These are phyloP conservation scores for Ichneumon xanthorius DNA, from an alignment of 2,888 invertebrate species.

Conservation along the genomic window DNA sequence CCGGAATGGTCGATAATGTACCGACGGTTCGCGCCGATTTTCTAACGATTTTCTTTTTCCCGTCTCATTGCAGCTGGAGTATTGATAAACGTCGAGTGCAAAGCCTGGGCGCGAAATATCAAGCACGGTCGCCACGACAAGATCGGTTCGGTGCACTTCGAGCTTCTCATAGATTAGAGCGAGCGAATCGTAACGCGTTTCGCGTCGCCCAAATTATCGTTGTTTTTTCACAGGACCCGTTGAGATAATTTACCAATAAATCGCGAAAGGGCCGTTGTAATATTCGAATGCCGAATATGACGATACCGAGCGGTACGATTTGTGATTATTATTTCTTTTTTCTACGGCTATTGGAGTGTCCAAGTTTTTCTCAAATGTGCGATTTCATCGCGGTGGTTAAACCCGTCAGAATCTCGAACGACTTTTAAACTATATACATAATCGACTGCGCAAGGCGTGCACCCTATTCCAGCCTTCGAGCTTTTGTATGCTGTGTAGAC, in stretches of 20 bases:
- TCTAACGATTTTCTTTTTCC: not conserved
- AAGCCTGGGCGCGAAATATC: constrained; percentile 90
- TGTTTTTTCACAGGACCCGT: constrained; percentile 20
- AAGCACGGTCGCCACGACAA: constrained; percentile 89
- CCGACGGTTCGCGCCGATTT: not conserved
- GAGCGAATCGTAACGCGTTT: constrained; percentile 12
- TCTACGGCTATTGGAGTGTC: not conserved
- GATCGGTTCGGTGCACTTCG: constrained; percentile 91
- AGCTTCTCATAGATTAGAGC: constrained; percentile 87
- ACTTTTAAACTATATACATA: not conserved
- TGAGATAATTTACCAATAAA: constrained; percentile 22
- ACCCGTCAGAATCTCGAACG: constrained; percentile 11
- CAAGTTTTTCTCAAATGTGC: not conserved
- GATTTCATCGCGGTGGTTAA: not conserved
- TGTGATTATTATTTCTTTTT: constrained; percentile 3
- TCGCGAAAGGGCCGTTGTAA: constrained; percentile 22
- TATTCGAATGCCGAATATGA: constrained; percentile 3
- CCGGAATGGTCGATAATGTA: not conserved
- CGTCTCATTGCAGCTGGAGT: constrained; percentile 85
- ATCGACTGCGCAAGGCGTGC: not conserved
- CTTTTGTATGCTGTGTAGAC: constrained; percentile 23
- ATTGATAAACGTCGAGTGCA: constrained; percentile 90
- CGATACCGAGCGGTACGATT: constrained; percentile 13
- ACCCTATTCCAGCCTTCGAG: not conserved
- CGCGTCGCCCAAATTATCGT: constrained; percentile 3